Conservation (phyloP, 2,797 vertebrate species). For the Pristis pectinata region DNA sequence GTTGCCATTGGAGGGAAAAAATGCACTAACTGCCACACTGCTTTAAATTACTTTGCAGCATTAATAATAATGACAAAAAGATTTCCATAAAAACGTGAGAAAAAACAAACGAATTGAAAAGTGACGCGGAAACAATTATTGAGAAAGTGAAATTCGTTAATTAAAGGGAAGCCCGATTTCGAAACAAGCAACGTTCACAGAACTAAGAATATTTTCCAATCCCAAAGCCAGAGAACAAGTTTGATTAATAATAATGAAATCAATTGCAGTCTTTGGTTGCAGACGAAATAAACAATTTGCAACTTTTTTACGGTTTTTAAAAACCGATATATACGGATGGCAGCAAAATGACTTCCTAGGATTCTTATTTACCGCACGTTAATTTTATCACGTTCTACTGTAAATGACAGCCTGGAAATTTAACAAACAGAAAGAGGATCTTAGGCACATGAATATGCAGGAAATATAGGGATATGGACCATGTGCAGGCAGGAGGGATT, state of each 20-base stretch:
- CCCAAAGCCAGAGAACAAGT: background rate
- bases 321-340: background rate
- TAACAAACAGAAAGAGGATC: too few species aligned
- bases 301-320: background rate
- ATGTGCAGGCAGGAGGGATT: too few species aligned
- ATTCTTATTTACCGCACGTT: background rate
- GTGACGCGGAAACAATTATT: background rate
- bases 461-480: too few species aligned
- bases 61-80: background rate
- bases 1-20: background rate
- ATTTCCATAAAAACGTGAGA: background rate
- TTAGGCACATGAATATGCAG: too few species aligned
- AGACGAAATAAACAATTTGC: background rate
- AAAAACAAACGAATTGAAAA: slow-evolving; percentile 17
- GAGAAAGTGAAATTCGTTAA: background rate
- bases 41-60: background rate
- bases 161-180: background rate
- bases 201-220: background rate
- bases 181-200: background rate
- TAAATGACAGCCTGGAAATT: background rate
- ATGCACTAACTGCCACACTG: background rate
- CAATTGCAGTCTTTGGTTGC: background rate
- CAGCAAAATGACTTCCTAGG: background rate
- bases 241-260: background rate
- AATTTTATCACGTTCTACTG: background rate